Evolutionary conservation across 2,888 invertebrate species (phyloP).

Genomic region (Helicoverpa assulta): DNA sequence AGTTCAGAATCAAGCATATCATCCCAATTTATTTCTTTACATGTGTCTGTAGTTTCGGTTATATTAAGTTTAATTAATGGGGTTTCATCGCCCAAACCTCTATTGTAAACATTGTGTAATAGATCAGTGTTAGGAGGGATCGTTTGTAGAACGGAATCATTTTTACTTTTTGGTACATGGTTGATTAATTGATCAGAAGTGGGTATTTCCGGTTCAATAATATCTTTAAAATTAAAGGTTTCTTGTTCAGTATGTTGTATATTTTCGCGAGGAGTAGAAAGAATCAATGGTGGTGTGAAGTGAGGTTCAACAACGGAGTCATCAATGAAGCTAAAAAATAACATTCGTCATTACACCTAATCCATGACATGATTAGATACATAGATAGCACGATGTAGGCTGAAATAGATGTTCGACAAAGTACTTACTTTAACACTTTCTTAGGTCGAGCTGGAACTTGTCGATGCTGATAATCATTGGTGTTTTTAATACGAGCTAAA

Average conservation of each 20-base stretch:
- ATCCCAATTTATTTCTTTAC: slow-evolving; percentile 69
- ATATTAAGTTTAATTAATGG: neutral
- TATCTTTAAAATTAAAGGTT: slow-evolving; percentile 9
- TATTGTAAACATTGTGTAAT: slow-evolving; percentile 12
- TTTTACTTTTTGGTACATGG: slow-evolving; percentile 3
- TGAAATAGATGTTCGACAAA: neutral
- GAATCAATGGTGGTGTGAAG: neutral
- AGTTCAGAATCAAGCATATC: slow-evolving; percentile 80
- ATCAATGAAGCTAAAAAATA: slow-evolving; percentile 34
- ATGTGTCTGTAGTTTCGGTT: neutral
- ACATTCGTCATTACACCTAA: no score
- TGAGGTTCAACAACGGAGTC: slow-evolving; percentile 4
- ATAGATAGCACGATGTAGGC: no score
- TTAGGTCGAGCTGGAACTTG: slow-evolving; percentile 29
- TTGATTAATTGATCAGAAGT: slow-evolving; percentile 23
- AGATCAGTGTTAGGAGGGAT: slow-evolving; percentile 18
- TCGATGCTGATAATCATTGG: slow-evolving; percentile 10
- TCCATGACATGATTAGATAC: no score
- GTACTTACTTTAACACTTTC: slow-evolving; percentile 54
- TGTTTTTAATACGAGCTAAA: slow-evolving; percentile 46
- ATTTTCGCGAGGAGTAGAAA: slow-evolving; percentile 17
- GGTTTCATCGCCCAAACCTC: slow-evolving; percentile 9
- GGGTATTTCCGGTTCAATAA: slow-evolving; percentile 8
- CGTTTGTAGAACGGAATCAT: slow-evolving; percentile 24
- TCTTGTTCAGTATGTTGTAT: slow-evolving; percentile 13